phyloP scores from a whole-genome alignment of 2,113 vertebrate genomes.

The Vidua macroura region DNA sequence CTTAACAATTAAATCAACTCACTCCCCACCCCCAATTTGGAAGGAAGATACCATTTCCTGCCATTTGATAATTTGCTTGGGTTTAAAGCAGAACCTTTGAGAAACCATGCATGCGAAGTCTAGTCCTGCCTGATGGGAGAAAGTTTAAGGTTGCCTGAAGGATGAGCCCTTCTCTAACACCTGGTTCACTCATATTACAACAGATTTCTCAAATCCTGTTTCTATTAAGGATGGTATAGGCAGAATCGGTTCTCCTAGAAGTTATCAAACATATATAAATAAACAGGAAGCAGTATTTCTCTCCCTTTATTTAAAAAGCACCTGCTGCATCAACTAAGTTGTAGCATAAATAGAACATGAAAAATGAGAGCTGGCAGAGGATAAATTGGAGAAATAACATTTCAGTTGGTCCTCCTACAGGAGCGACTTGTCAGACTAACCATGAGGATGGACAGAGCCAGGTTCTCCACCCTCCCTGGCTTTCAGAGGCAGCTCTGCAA shows the following conservation, averaged over 20 bases:
- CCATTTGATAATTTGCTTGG: neutral
- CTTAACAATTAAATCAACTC: neutral
- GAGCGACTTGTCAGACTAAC: neutral
- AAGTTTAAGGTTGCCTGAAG: neutral
- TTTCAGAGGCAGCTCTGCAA: neutral
- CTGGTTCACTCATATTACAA: neutral
- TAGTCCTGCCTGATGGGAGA: neutral
- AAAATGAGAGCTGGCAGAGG: constrained; percentile 39
- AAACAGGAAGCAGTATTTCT: neutral
- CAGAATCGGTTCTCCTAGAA: neutral
- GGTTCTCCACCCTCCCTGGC: neutral
- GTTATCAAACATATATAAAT: constrained; percentile 9
- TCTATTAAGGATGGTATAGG: neutral
- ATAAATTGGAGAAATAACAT: constrained; percentile 25
- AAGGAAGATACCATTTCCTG: neutral
- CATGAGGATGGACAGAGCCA: neutral
- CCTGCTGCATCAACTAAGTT: constrained; percentile 35
- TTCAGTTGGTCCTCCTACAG: neutral
- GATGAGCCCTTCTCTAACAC: neutral
- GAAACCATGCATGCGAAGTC: neutral
- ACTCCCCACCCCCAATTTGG: neutral
- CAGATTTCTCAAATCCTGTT: neutral
- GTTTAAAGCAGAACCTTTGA: neutral
- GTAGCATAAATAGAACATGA: constrained; percentile 8
- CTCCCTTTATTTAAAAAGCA: constrained; percentile 44